These are phyloP conservation scores for Rana temporaria DNA, from an alignment of 2,113 vertebrate genomes.

Conservation along the genomic window DNA sequence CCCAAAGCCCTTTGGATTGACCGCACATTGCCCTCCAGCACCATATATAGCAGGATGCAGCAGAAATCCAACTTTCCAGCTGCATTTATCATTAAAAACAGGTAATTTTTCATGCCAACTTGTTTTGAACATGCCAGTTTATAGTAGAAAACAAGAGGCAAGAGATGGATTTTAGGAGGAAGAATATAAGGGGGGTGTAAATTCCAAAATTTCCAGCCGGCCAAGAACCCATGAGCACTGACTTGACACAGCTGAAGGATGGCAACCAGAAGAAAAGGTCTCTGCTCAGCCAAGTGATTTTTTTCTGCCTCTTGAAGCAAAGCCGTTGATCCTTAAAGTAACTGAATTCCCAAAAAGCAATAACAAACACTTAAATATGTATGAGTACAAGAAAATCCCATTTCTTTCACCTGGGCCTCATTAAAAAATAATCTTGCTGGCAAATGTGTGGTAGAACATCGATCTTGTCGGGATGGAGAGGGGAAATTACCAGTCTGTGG, in stretches of 20 bases:
- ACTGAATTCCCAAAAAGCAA: constrained; percentile 10
- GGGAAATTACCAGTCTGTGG: neutral
- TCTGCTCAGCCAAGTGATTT: constrained; percentile 4
- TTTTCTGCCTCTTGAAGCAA: constrained; percentile 24
- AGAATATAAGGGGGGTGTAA: no score
- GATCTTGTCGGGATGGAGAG: neutral
- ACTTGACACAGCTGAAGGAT: neutral
- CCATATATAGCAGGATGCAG: no score
- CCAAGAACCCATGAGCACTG: no score
- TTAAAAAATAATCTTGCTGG: constrained; percentile 38
- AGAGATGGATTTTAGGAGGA: no score
- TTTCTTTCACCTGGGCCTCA: neutral
- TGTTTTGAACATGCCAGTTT: no score
- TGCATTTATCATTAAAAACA: no score
- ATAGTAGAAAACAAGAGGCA: no score
- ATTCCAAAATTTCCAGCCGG: no score
- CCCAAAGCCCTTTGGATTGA: no score
- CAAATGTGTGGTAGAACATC: constrained; percentile 25
- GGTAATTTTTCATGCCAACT: no score
- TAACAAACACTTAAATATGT: constrained; percentile 3
- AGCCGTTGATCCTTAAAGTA: constrained; percentile 18
- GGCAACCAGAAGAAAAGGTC: neutral
- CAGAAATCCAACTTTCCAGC: no score
- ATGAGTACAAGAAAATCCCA: constrained; percentile 31
- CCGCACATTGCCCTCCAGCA: no score